These are phyloP conservation scores for Pocillopora damicornis DNA, from an alignment of 64 coral and sea anemone genomes.

Conservation along the genomic window DNA sequence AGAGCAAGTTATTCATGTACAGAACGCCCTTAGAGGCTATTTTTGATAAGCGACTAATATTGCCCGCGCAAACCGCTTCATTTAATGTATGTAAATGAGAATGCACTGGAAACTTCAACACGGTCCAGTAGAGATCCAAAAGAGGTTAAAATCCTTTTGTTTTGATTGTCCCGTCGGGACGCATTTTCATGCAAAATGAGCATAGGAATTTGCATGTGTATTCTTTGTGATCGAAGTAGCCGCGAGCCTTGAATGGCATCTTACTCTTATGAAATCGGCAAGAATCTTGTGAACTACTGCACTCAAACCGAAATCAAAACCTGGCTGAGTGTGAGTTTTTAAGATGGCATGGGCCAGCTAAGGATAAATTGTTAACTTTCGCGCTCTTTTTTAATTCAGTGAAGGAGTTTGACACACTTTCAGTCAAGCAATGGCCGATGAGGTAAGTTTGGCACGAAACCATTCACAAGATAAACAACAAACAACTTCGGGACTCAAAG, in stretches of 20 bases:
- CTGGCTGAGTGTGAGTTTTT: not conserved
- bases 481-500: not conserved
- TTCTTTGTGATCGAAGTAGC: not conserved
- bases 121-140: not conserved
- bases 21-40: no score
- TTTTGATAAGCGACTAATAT: not conserved
- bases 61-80: not conserved
- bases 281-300: not conserved
- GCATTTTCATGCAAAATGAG: constrained; percentile 22
- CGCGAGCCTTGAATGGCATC: not conserved
- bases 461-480: not conserved
- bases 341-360: not conserved
- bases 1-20: no score
- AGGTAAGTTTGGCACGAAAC: not conserved
- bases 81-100: constrained; percentile 30
- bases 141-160: not conserved
- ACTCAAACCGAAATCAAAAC: not conserved
- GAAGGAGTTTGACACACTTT: constrained; percentile 9
- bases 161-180: not conserved
- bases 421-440: constrained; percentile 7
- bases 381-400: not conserved
- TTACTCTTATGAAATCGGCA: not conserved
- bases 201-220: constrained; percentile 24
- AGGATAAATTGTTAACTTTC: not conserved
- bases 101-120: not conserved